Conservation (phyloP, 2,888 invertebrate species). For the Physocephala rufipes region DNA sequence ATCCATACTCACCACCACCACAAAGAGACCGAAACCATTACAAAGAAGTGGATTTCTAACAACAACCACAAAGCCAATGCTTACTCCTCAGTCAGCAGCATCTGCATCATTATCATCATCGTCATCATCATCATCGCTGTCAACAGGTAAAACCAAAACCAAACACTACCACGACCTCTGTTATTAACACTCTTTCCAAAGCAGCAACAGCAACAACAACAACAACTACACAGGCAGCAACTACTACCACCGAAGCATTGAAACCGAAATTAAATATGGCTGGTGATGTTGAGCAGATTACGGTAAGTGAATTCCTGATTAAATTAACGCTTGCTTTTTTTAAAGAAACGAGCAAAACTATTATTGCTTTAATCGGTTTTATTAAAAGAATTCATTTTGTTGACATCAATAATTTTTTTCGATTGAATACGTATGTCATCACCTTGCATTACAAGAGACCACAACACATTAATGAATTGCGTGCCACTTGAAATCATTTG, state of each 20-base stretch:
- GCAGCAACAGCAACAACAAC: conserved; percentile 38
- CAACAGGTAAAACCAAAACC: conserved; percentile 47
- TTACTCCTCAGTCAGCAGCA: conserved; percentile 40
- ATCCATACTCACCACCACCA: conserved; percentile 41
- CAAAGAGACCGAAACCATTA: conserved; percentile 35
- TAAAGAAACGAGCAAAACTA: background rate
- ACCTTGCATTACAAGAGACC: no score
- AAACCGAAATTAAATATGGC: conserved; percentile 42
- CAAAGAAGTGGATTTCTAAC: conserved; percentile 28
- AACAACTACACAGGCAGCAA: conserved; percentile 19
- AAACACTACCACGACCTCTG: conserved; percentile 46
- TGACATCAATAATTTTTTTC: background rate
- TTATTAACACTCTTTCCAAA: conserved; percentile 45
- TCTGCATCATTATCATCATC: conserved; percentile 42
- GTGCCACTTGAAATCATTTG: no score
- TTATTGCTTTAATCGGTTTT: background rate
- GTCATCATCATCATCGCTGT: conserved; percentile 17
- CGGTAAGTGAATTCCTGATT: conserved; percentile 53
- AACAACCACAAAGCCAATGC: conserved; percentile 29
- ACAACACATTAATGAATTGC: no score
- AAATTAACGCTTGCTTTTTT: no score
- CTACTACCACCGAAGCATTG: conserved; percentile 27
- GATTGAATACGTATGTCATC: no score
- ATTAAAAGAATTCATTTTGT: no score
- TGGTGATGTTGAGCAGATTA: conserved; percentile 58